Base-by-base conservation (phyloP, 1,140 invertebrate genomes). In the Drosophila yakuba region DNA sequence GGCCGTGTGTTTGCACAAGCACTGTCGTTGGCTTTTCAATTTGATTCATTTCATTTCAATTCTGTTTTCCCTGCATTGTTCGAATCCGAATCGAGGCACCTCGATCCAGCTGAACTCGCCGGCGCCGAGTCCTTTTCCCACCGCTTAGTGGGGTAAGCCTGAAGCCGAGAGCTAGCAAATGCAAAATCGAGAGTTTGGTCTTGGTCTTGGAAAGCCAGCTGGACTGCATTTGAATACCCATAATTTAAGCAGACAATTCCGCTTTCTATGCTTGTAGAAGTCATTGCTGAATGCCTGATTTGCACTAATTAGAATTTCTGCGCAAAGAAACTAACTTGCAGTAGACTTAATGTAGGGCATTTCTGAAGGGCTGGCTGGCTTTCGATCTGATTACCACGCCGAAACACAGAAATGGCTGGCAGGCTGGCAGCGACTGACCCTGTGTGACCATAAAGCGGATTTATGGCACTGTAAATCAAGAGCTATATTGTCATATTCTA, bases 21-120 rank as follows among this genome's bases (percentile, higher is more conserved):
- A 78, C 66, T 80, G 81, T 80, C 78, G 58, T 62, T 74, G 64
- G 83, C 83, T 86, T 82, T 86, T 86, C 83, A 86, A 86, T 88
- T 88, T 68, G 76, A 76, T 85, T 85, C 73, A 80, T 80, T 84
- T 80, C 77, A 85, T 69, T 77, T 58, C 73, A 61, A 68, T 77
- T 80, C 73, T 71, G 47, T 73, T 80, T 66, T 63, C 77, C 50
- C 69, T 77, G 61, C 77, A 57, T 78, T 63, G 51, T 67, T 58
- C 71, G 63, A 56, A 51, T 59, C 48, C 71, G 43, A 20, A 20
- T 20, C 39, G 74, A 61, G 41, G 25, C 68, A 56, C 35, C 62
- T 64, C 62, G 32, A 32, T 32, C 32, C 7, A 32, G 8, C 32
- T 32, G 32, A 32, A 3, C 61, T 63, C 61, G 32, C 11, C 11